Evolutionary conservation across 2,113 vertebrate genomes (phyloP).

Genomic region (Lasiurus borealis): DNA sequence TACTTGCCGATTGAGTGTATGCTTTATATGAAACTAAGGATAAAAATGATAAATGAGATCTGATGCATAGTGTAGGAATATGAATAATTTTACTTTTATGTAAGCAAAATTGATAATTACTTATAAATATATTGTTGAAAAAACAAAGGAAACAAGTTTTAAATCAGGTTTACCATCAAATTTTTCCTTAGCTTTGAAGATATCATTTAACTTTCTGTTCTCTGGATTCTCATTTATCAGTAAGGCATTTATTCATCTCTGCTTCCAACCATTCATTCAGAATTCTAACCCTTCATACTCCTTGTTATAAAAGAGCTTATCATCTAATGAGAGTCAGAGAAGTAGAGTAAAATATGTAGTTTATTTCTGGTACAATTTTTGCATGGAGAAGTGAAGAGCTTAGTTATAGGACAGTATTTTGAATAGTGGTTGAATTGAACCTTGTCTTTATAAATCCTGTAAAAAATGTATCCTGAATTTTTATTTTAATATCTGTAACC

Average conservation of each 20-base stretch:
- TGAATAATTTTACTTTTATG: slow-evolving; percentile 27
- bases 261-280: neutral
- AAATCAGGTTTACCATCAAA: neutral
- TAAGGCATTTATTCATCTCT: neutral
- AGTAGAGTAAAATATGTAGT: neutral
- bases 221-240: neutral
- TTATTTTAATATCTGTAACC: neutral
- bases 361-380: neutral
- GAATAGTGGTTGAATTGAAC: slow-evolving; percentile 15
- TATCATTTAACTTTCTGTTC: neutral
- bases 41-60: neutral
- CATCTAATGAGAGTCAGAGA: neutral
- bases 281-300: neutral
- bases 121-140: slow-evolving; percentile 32
- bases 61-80: neutral
- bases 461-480: slow-evolving; percentile 2
- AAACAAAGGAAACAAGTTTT: neutral
- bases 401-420: neutral
- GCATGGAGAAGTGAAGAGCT: neutral
- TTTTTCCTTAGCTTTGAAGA: neutral
- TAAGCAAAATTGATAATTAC: neutral
- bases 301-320: neutral
- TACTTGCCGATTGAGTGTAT: neutral
- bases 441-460: neutral
- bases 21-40: slow-evolving; percentile 13